These are phyloP conservation scores for Ginglymostoma cirratum DNA, from an alignment of 2,113 vertebrate genomes.

Conservation along the genomic window DNA sequence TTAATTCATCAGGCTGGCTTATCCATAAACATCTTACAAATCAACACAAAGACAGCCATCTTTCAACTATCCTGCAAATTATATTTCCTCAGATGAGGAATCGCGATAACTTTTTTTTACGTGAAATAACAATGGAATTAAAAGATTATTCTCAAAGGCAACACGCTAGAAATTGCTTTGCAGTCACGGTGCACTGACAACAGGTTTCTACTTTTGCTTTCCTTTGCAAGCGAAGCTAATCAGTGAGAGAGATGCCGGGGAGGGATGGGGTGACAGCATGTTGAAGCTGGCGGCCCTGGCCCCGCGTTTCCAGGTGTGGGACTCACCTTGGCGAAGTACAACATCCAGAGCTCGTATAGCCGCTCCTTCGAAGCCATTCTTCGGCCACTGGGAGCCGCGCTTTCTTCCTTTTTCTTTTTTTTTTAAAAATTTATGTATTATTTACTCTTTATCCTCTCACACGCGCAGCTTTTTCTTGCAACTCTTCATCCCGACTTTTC, in stretches of 20 bases:
- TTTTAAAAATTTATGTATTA: constrained; percentile 38
- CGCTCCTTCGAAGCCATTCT: constrained; percentile 80
- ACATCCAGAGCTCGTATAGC: constrained; percentile 84
- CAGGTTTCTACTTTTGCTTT: not conserved
- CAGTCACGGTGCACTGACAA: not conserved
- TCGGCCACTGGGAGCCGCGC: not conserved
- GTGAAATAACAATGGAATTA: not conserved
- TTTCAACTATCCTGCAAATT: no score
- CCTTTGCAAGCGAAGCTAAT: not conserved
- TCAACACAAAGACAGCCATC: not conserved
- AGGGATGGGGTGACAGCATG: not conserved
- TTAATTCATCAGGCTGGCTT: not conserved
- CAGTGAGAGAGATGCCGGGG: not conserved
- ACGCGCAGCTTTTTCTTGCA: constrained; percentile 39
- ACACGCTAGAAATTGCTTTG: not conserved
- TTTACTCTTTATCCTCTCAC: constrained; percentile 43
- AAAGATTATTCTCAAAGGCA: not conserved
- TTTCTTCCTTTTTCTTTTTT: not conserved
- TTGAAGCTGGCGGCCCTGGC: not conserved
- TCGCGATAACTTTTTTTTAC: not conserved
- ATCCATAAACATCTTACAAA: not conserved
- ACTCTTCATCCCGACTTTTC: constrained; percentile 17
- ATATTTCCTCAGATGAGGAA: not conserved
- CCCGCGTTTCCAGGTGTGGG: constrained; percentile 54
- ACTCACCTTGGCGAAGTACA: constrained; percentile 83